Conservation (phyloP, 2,797 vertebrate species). For the Okamejei kenojei region DNA sequence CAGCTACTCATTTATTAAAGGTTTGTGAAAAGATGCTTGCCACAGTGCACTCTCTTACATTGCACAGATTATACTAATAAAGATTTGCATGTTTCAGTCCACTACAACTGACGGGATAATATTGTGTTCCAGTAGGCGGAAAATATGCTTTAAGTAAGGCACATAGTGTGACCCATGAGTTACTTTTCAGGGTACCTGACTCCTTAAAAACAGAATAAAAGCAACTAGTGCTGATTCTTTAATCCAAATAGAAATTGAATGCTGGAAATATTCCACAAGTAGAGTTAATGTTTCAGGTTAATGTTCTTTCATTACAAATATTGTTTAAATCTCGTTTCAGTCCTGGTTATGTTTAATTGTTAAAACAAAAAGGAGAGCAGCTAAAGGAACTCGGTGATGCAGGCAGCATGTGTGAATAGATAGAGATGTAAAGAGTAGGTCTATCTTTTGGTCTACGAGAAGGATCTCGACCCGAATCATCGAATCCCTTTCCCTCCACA, state of each 20-base stretch:
- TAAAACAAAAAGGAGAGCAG: too few species aligned
- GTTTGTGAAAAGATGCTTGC: constrained; percentile 51
- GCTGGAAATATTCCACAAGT: neutral
- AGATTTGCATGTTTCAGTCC: neutral
- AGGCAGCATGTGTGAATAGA: too few species aligned
- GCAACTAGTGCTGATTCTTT: too few species aligned
- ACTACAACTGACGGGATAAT: neutral
- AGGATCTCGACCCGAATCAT: too few species aligned
- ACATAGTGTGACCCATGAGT: neutral
- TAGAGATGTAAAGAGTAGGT: too few species aligned
- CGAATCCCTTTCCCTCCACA: too few species aligned
- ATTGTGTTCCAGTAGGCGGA: neutral
- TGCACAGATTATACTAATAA: neutral
- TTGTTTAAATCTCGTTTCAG: too few species aligned
- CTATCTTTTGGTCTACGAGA: too few species aligned
- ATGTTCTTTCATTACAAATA: too few species aligned
- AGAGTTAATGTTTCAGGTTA: neutral
- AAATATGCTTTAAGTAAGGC: neutral
- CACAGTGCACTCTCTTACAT: neutral
- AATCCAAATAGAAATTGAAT: neutral
- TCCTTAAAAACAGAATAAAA: too few species aligned
- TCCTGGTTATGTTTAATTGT: too few species aligned
- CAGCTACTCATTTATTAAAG: constrained; percentile 81
- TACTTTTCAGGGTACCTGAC: neutral
- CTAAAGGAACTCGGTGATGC: too few species aligned